Conservation (phyloP, 2,888 invertebrate species). For the Ophion ventricosus region DNA sequence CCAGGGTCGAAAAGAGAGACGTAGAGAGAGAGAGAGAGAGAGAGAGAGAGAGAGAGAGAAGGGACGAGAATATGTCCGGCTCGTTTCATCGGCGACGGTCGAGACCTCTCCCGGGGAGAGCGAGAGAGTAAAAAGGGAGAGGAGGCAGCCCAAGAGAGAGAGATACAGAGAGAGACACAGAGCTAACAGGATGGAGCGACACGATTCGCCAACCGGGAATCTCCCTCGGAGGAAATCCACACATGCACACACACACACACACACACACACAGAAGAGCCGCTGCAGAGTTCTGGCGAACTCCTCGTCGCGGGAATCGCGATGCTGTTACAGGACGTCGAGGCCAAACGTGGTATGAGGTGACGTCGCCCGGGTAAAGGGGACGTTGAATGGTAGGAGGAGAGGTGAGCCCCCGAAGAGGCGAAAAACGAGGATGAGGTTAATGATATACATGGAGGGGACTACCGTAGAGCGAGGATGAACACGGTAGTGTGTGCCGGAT, state of each 20-base stretch:
- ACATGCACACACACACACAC: background rate
- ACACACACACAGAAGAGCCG: conserved; percentile 11
- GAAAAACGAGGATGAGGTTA: conserved; percentile 81
- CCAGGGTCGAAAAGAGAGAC: background rate
- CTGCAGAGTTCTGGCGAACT: conserved; percentile 51
- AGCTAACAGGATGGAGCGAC: conserved; percentile 23
- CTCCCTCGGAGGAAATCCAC: conserved; percentile 4
- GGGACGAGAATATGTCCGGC: conserved; percentile 53
- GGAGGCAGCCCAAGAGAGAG: background rate
- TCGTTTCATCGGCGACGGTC: conserved; percentile 73
- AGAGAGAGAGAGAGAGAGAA: conserved; percentile 53
- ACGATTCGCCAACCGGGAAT: conserved; percentile 24
- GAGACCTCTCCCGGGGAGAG: conserved; percentile 71
- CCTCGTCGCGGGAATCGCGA: conserved; percentile 40
- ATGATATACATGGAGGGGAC: conserved; percentile 79
- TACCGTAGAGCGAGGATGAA: conserved; percentile 73
- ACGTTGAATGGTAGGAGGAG: conserved; percentile 20
- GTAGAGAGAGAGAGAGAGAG: conserved; percentile 9
- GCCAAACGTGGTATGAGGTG: conserved; percentile 2
- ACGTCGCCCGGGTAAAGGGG: conserved; percentile 7
- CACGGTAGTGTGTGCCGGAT: background rate
- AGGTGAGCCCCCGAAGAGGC: conserved; percentile 63
- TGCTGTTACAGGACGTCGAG: conserved; percentile 45
- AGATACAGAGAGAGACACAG: no score
- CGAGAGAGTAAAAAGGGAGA: conserved; percentile 17